phyloP scores from a whole-genome alignment of 1,140 invertebrate genomes.

The Trichomalopsis sarcophagae region DNA sequence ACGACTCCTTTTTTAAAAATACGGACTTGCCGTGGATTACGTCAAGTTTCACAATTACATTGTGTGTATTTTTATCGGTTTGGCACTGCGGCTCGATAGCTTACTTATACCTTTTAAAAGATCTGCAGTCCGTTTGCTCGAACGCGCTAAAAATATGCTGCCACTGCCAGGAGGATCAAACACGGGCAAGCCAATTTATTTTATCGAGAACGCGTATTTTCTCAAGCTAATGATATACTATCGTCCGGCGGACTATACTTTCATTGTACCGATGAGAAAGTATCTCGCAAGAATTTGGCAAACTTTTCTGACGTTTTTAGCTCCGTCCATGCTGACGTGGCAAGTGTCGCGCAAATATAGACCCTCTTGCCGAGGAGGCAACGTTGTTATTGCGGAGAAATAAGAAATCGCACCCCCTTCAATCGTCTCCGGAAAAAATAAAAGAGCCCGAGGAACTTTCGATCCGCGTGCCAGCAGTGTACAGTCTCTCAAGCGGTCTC shows the following conservation, averaged over 20 bases:
- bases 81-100: constrained; percentile 23
- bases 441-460: no score
- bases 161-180: neutral
- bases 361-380: no score
- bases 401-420: no score
- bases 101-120: constrained; percentile 26
- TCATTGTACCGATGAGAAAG: neutral
- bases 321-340: neutral
- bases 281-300: neutral
- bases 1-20: neutral
- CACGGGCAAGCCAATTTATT: constrained; percentile 23
- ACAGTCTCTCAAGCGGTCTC: neutral
- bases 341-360: no score
- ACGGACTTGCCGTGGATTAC: neutral
- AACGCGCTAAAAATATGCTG: constrained; percentile 34
- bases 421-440: no score
- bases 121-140: neutral
- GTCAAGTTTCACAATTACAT: constrained; percentile 7
- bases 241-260: constrained; percentile 5
- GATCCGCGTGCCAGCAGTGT: no score
- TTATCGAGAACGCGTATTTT: constrained; percentile 5
- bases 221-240: constrained; percentile 17
- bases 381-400: no score
- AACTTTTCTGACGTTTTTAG: neutral
- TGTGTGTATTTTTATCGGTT: constrained; percentile 48